A percentile compares a stretch with the other conserved stretches of the same genome.
phyloP scores from a whole-genome alignment of 2,113 vertebrate species.

The Passer domesticus region DNA sequence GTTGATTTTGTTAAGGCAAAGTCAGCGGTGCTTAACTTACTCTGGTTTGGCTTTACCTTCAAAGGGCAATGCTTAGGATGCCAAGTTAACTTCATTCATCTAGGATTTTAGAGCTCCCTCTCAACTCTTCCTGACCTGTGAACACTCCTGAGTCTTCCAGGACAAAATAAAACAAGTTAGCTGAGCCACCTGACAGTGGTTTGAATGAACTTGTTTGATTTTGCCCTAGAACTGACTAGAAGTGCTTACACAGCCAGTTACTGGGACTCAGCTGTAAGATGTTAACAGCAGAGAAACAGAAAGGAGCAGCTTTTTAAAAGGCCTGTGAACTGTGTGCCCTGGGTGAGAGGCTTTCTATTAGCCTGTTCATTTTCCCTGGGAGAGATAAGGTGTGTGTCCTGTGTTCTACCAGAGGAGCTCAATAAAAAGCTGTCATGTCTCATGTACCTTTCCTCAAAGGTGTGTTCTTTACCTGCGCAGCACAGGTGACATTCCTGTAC shows the following conservation, averaged over 20 bases:
- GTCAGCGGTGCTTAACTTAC: not conserved
- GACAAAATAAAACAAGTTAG: constrained; percentile 59
- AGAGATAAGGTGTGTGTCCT: not conserved
- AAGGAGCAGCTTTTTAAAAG: not conserved
- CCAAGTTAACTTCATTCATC: not conserved
- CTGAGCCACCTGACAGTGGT: constrained; percentile 43
- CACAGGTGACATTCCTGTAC: not conserved
- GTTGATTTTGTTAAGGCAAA: not conserved
- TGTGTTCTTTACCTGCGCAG: not conserved
- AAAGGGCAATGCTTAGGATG: not conserved
- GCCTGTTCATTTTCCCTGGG: not conserved
- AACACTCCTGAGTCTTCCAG: constrained; percentile 15
- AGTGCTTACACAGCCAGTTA: constrained; percentile 54
- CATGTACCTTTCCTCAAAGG: not conserved
- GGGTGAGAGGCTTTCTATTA: not conserved
- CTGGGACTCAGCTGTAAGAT: constrained; percentile 22
- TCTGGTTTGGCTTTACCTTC: not conserved
- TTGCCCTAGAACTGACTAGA: constrained; percentile 54
- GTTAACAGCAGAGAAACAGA: constrained; percentile 31
- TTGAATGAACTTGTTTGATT: constrained; percentile 60
- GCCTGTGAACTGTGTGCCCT: not conserved
- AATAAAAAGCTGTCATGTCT: not conserved
- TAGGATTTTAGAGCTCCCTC: not conserved
- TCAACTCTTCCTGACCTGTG: constrained; percentile 50
- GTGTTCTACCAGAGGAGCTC: not conserved